Conservation (phyloP, 2,113 vertebrate genomes). For the Vireo altiloquus region DNA sequence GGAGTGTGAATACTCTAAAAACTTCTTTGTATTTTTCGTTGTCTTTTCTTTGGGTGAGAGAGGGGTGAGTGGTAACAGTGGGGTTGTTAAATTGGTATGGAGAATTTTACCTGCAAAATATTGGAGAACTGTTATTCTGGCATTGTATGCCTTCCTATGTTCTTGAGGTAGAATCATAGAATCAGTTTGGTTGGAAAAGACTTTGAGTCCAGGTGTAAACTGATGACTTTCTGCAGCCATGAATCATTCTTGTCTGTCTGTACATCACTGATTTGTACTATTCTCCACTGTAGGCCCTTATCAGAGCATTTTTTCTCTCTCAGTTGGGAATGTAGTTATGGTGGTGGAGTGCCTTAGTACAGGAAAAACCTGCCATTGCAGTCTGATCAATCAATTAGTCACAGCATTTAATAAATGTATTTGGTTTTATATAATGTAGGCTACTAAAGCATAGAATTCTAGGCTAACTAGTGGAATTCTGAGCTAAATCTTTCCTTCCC, state of each 20-base stretch:
- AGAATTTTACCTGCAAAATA: not conserved
- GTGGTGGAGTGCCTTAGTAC: not conserved
- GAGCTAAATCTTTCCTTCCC: not conserved
- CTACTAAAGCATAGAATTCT: not conserved
- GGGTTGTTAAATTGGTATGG: not conserved
- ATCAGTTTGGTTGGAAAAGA: not conserved
- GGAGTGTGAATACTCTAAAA: not conserved
- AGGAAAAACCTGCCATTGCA: not conserved
- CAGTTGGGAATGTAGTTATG: not conserved
- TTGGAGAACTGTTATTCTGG: not conserved
- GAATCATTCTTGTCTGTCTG: not conserved
- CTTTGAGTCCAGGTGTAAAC: not conserved
- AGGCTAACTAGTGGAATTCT: not conserved
- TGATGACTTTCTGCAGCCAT: not conserved
- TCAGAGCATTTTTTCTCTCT: not conserved
- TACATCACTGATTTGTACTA: not conserved
- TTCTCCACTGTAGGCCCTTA: not conserved
- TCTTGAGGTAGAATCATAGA: not conserved
- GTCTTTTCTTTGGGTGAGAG: not conserved
- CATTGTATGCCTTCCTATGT: not conserved
- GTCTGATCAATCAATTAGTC: not conserved
- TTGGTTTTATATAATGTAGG: not conserved
- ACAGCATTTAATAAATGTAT: not conserved
- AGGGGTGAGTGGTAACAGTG: fast-evolving
- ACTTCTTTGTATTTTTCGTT: not conserved